Base-by-base conservation (phyloP, 2,797 vertebrate species). In the Distichodus sexfasciatus region DNA sequence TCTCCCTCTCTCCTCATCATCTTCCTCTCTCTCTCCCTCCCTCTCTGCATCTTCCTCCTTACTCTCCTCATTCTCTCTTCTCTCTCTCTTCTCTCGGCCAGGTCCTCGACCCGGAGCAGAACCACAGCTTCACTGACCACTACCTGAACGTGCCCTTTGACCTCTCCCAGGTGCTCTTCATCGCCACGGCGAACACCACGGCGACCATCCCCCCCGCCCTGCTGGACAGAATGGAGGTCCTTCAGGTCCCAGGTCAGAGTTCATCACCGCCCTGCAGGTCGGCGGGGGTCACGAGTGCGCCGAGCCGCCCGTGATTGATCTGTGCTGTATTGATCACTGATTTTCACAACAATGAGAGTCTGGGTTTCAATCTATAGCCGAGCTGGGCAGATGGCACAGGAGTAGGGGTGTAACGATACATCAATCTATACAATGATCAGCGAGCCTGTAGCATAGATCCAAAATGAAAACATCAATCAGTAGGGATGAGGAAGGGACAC, bases 121-220 rank as follows among this genome's bases (percentile, higher is more conserved):
- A 99, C 82, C 95, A 98, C 86, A 94, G 92, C 85, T 99, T 98
- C 86, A 98, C 96, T 0, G 96, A 99, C 78, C 96, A 98, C 84
- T 98, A 98, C 81, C 90, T 99, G 23, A 99, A 99, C 0, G 95
- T 99, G 68, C 90, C 97, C 72, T 99, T 98, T 78, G 97, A 99
- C 86, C 93, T 99, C 75, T 99, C 96, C 43, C 97, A 99, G 88
- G 97, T 99, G 55, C 94, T 99, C 51, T 99, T 99, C 62, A 99
- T 99, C 29, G 96, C 97, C 55, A 99, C 97, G 0, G 97, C 97
- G 46, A 99, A 99, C 79, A 94, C 91, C 3, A 98, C 92, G 0
- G 91, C 94, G 0, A 96, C 94, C 19, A 97, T 99, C 55, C 95
- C 96, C 6, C 91, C 95, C 0, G 97, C 97, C 17, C 85, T 99